Evolutionary conservation across 2,113 vertebrate species (phyloP).

Genomic region (Strigops habroptila): DNA sequence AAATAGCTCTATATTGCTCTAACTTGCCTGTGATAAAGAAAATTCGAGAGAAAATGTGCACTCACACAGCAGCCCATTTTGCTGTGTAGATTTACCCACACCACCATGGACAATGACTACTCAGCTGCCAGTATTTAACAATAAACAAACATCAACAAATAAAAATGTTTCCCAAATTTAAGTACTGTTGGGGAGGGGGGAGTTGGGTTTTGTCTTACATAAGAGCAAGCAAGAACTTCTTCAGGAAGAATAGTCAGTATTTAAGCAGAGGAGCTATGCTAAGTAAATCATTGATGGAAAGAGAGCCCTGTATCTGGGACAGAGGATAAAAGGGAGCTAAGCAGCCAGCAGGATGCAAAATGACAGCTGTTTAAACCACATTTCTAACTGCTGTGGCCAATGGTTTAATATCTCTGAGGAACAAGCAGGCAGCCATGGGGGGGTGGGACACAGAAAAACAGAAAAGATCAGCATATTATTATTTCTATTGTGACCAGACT

Average conservation of each 20-base stretch:
- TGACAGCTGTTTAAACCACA: slow-evolving; percentile 35
- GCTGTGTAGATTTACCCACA: neutral
- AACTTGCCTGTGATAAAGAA: neutral
- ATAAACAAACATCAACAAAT: neutral
- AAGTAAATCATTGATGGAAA: neutral
- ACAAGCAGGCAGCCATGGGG: neutral
- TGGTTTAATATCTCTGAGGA: slow-evolving; percentile 20
- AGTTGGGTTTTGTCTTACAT: neutral
- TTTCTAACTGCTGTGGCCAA: neutral
- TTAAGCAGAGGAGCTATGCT: neutral
- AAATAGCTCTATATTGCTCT: neutral
- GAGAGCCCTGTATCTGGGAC: neutral
- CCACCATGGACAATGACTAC: neutral
- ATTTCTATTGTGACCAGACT: slow-evolving; percentile 13
- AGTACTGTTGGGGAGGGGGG: neutral
- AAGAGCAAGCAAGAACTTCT: neutral
- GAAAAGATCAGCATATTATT: neutral
- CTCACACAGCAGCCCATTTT: neutral
- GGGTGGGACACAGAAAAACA: neutral
- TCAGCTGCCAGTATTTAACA: slow-evolving; percentile 22
- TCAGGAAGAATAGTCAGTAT: neutral
- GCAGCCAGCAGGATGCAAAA: slow-evolving; percentile 28
- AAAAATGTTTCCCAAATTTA: neutral
- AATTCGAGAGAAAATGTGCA: neutral
- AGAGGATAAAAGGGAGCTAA: slow-evolving; percentile 16